Evolutionary conservation across 2,888 invertebrate species (phyloP).

Genomic region (Callinectes sapidus): DNA sequence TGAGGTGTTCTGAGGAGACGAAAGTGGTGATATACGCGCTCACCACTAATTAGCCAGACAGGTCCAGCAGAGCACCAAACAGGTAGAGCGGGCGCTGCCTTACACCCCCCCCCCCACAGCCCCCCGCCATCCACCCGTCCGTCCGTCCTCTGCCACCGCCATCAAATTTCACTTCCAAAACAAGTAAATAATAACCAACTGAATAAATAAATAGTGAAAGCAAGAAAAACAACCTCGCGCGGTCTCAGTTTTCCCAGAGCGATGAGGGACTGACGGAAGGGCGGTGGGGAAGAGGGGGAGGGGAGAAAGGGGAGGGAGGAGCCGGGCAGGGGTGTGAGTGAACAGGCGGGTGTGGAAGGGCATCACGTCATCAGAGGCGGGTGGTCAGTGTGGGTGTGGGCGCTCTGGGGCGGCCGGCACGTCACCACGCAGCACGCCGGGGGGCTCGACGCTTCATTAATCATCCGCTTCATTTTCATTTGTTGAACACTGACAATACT

Average conservation of each 20-base stretch:
- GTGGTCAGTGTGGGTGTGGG: neutral
- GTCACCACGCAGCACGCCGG: neutral
- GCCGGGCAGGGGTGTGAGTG: neutral
- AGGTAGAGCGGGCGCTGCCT: neutral
- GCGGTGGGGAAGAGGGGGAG: too few relatives aligned
- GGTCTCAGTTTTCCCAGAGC: neutral
- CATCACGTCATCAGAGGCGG: neutral
- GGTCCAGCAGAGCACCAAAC: neutral
- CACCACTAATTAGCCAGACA: neutral
- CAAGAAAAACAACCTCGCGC: neutral
- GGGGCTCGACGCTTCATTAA: neutral
- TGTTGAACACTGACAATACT: conserved; percentile 21
- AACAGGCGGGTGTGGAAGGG: neutral
- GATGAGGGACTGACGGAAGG: conserved; percentile 16
- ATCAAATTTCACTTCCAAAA: neutral
- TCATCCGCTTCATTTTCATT: neutral
- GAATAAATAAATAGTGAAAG: conserved; percentile 1
- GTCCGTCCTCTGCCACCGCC: neutral
- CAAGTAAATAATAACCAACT: neutral
- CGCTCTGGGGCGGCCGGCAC: neutral
- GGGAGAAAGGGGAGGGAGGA: too few relatives aligned
- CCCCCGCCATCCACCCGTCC: too few relatives aligned
- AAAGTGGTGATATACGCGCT: neutral
- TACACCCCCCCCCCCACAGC: too few relatives aligned
- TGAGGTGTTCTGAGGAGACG: neutral